These are phyloP conservation scores for Ellobius talpinus DNA, from an alignment of 2,113 vertebrate genomes.

Conservation along the genomic window DNA sequence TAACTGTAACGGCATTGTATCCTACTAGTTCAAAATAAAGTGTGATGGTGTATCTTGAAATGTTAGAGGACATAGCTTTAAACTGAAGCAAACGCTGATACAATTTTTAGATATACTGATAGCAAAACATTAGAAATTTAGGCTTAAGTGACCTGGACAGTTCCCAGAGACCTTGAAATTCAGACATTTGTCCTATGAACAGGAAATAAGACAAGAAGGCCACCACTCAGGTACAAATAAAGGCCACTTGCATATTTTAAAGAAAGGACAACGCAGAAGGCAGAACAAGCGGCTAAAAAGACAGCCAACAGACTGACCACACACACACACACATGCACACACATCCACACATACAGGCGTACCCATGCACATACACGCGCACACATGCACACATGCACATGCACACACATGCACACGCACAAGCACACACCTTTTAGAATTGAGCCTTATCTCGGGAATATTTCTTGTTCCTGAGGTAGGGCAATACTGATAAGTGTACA, in stretches of 20 bases:
- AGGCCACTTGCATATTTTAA: neutral
- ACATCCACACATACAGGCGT: neutral
- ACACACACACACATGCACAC: neutral
- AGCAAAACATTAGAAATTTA: neutral
- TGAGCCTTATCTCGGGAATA: neutral
- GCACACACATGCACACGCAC: too few relatives aligned
- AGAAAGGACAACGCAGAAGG: neutral
- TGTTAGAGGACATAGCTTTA: neutral
- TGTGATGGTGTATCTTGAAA: neutral
- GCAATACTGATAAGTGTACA: neutral
- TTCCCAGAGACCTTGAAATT: neutral
- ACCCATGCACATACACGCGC: neutral
- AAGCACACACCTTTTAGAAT: neutral
- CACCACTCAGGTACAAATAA: neutral
- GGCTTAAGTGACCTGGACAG: neutral
- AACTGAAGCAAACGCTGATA: neutral
- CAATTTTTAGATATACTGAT: neutral
- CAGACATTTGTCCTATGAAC: neutral
- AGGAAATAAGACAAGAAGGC: neutral
- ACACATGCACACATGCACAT: neutral
- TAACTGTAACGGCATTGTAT: neutral
- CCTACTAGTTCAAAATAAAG: neutral
- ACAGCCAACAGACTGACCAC: neutral
- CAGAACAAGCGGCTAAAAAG: neutral
- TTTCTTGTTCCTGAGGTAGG: neutral